Base-by-base conservation (phyloP, 2,888 invertebrate genomes). In the Vandiemenella viatica region DNA sequence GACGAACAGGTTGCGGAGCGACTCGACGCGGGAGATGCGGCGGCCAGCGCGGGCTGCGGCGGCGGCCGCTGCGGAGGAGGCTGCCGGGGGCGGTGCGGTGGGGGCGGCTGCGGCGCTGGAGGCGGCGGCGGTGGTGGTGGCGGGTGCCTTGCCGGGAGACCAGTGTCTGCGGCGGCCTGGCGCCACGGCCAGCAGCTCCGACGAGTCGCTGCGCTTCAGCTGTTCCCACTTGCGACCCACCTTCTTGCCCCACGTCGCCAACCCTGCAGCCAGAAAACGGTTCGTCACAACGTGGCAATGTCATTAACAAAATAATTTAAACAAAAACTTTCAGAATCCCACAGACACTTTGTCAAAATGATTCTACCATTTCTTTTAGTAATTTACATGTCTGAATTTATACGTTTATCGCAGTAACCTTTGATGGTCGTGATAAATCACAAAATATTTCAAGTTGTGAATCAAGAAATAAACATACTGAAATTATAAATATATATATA, bases 191-290 rank as follows among this genome's bases (percentile, higher is more conserved):
- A 74, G 62, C 50, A 71, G 60, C 58, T 77, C 77, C 1, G 71
- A 69, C 38, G 75, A 75, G 55, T 77, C 75, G 48, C 73, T 70
- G 49, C 74, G 66, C 59, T 72, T 75, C 51, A 77, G 61, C 57
- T 75, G 73, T 53, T 76, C 76, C 73, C 75, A 75, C 62, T 73
- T 74, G 58, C 69, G 68, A 43, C 76, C 76, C 53, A 74, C 72
- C 62, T 71, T 72, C 58, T 68, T 71, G 43, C 76, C 73, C 76
- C 75, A 76, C 23, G 75, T 75, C 6, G 76, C 71, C 54, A 76
- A 65, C 57, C 73, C 76, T 76, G 59, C 22, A 46, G 61, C 32
- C 3, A n/a, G n/a, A n/a, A n/a, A 6, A 17, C 18, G 16, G 17
- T 19, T 8, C 3, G 2, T 32, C 7, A 5, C 1, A 19, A 6